Base-by-base conservation (phyloP, 2,888 invertebrate species). In the Megamerina dolium region DNA sequence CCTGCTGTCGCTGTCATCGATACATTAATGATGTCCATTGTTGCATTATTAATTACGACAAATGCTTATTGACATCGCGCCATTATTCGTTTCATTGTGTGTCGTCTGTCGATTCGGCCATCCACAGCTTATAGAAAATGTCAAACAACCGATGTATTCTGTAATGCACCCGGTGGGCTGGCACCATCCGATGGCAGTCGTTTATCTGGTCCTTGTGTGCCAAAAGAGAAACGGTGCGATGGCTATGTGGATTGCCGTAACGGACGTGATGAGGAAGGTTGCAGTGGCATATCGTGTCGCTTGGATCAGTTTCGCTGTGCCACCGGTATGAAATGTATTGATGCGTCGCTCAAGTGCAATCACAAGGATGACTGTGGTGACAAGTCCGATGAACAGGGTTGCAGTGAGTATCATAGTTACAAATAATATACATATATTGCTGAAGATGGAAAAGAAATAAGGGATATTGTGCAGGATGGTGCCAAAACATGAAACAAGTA, bases 331-430 rank as follows among this genome's bases (percentile, higher is more conserved):
- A 82, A 83, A 59, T 93, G 92, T 69, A 79, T 92, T 51, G 90
- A 90, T 61, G 77, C 78, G 40, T 66, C 77, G 16, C 79, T 81
- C 59, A 83, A 84, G 65, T 93, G 92, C 70, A 90, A 93, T 73
- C 89, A 92, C 71, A 83, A 82, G 65, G 85, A 89, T 68, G 92
- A 93, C 73, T 93, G 92, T 63, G 87, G 83, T 0, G 91, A 92
- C 71, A 87, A 86, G 67, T 88, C 90, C 2, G 94, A 94, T 64
- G 94, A 94, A 70, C 80, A 82, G 50, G 81, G 82, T 53, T 94
- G 94, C 78, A 88, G 90, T 91, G 69, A 79, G 84, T 81, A 23
- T 8, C n/a, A n/a, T n/a, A n/a, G n/a, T n/a, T n/a, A n/a, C 19
- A 42, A 41, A 40, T 35, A 13, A 34, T 34, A 3, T n/a, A n/a